Evolutionary conservation across 2,888 invertebrate genomes (phyloP), one percentile per base, ranked within the genome.

Genomic region (Callyntrura guangdongensis): DNA sequence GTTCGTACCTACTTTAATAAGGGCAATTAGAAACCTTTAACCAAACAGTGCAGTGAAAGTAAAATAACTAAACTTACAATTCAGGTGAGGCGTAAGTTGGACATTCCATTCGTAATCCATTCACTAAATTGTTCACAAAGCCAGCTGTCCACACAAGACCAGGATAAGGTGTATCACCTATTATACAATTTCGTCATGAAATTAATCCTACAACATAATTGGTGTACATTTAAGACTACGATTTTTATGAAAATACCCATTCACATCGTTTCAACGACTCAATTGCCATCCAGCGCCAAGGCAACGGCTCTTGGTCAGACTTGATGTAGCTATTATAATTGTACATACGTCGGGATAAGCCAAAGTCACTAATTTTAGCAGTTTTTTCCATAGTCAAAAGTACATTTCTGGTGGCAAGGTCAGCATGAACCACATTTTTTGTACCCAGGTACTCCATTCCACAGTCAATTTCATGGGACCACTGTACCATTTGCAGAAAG

Each of bases 101-200:
- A 14, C 61, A 22, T 67, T 89, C 72, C 83, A 90, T 74, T 64
- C 91, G 81, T 12, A 92, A 59, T 6, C 92, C 92, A 3, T 59
- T 67, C n/a, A 82, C 49, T 0, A 92, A 22, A 20, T 61, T 53
- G 25, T 90, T 89, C 12, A 91, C 89, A 74, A 90, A 92, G 1
- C 86, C 89, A 20, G 89, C 14, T 17, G 86, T 91, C 92, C 92
- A 92, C 0, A 45, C 64, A 0, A 91, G 47, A 5, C 92, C 92
- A 14, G 92, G 90, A 47, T 91, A 92, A n/a, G 92, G 92, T 5
- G 86, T 17, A 22, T 91, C 84, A 8, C 90, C 91, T 79, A 49
- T 25, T 45, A 86, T 67, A 79, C 79, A 86, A n/a, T n/a, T n/a
- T n/a, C n/a, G n/a, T n/a, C n/a, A n/a, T n/a, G n/a, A n/a, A n/a